phyloP scores from a whole-genome alignment of 2,797 vertebrate genomes.

The Melanotaenia trifasciata region DNA sequence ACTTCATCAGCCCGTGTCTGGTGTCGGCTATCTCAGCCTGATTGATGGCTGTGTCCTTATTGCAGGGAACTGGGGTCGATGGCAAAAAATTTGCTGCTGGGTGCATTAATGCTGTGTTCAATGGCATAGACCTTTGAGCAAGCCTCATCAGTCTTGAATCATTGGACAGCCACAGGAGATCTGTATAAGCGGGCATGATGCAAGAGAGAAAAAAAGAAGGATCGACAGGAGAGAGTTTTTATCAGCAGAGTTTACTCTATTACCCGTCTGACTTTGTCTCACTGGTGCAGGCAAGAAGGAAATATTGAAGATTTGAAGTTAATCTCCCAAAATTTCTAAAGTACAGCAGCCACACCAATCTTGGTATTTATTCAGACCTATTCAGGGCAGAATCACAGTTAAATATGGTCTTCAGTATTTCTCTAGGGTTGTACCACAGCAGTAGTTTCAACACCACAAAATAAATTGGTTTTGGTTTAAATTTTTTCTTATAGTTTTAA shows the following conservation, averaged over 20 bases:
- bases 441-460: too few relatives aligned
- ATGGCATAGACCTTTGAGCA: slow-evolving; percentile 78
- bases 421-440: background rate
- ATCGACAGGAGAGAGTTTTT: slow-evolving; percentile 48
- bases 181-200: slow-evolving; percentile 62
- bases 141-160: slow-evolving; percentile 81
- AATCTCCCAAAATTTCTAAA: slow-evolving; percentile 9
- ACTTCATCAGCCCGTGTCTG: slow-evolving; percentile 77
- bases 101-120: slow-evolving; percentile 81
- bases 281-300: slow-evolving; percentile 14
- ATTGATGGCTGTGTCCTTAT: slow-evolving; percentile 81
- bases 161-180: slow-evolving; percentile 71
- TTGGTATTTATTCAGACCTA: slow-evolving; percentile 4
- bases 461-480: too few relatives aligned
- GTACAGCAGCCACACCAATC: slow-evolving; percentile 8
- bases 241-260: slow-evolving; percentile 61
- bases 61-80: slow-evolving; percentile 75
- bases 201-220: slow-evolving; percentile 47
- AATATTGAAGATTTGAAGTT: slow-evolving; percentile 36
- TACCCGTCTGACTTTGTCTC: slow-evolving; percentile 48
- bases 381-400: background rate
- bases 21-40: slow-evolving; percentile 75
- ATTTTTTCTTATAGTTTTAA: too few relatives aligned
- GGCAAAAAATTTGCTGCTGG: slow-evolving; percentile 81
- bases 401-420: background rate